A percentile compares a stretch with the other conserved stretches of the same genome.
phyloP scores from a whole-genome alignment of 2,113 vertebrate genomes.

The Otis tarda region DNA sequence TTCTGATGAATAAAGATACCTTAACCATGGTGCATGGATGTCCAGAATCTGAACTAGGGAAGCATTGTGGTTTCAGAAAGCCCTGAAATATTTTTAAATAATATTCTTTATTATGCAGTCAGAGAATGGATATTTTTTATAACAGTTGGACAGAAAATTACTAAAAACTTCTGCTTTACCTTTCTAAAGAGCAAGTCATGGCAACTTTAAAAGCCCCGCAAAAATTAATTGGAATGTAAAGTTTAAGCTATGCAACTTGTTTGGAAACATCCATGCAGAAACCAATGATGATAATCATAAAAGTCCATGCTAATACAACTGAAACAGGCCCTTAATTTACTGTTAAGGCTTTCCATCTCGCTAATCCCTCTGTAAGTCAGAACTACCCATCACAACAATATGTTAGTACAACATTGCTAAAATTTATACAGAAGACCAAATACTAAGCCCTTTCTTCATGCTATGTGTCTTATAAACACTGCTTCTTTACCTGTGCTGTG shows the following conservation, averaged over 20 bases:
- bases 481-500: not conserved
- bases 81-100: not conserved
- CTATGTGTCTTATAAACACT: not conserved
- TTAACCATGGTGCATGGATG: not conserved
- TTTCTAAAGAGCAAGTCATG: not conserved
- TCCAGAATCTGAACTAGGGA: not conserved
- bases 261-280: not conserved
- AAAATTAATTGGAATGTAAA: not conserved
- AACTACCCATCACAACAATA: not conserved
- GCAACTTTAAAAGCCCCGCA: not conserved
- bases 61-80: not conserved
- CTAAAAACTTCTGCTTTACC: not conserved
- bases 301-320: not conserved
- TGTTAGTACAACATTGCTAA: not conserved
- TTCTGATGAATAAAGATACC: not conserved
- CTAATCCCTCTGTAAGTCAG: not conserved
- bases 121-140: not conserved
- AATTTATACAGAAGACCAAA: not conserved
- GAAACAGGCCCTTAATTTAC: not conserved
- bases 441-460: not conserved
- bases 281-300: not conserved
- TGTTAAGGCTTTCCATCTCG: not conserved
- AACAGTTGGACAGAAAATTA: not conserved
- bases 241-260: not conserved
- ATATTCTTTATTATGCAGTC: not conserved